Evolutionary conservation across 2,888 invertebrate species (phyloP).

Genomic region (Rhagonycha fulva): DNA sequence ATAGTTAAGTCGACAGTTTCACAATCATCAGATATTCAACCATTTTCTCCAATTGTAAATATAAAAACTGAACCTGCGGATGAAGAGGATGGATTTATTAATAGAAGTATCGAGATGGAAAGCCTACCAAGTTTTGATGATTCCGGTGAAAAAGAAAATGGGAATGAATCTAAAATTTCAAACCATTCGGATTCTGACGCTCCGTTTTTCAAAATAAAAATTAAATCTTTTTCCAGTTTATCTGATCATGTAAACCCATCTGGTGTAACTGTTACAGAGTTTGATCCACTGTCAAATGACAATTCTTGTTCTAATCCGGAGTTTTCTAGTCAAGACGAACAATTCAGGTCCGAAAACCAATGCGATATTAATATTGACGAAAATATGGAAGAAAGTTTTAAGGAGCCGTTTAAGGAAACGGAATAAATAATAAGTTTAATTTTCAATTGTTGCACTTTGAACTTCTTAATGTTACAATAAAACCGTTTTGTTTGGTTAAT

Average conservation of each 20-base stretch:
- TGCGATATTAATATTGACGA: not conserved
- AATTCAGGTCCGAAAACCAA: not conserved
- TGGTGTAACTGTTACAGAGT: not conserved
- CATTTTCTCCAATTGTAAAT: conserved; percentile 38
- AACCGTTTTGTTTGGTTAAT: not conserved
- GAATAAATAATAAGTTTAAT: not conserved
- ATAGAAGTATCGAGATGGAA: not conserved
- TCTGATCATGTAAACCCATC: conserved; percentile 5
- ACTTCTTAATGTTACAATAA: not conserved
- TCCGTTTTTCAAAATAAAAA: conserved; percentile 17
- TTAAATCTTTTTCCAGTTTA: conserved; percentile 21
- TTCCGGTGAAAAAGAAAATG: not conserved
- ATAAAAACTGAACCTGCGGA: conserved; percentile 52
- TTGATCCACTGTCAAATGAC: not conserved
- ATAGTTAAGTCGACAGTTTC: conserved; percentile 17
- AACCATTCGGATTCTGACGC: not conserved
- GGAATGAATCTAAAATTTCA: conserved; percentile 28
- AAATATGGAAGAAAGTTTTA: not conserved
- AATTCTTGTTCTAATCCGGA: not conserved
- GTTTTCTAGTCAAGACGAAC: not conserved
- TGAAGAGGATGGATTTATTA: conserved; percentile 34
- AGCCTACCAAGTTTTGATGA: not conserved
- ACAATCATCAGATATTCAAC: conserved; percentile 8
- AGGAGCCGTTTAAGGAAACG: not conserved
- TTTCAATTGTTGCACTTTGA: not conserved